Base-by-base conservation (phyloP, 2,113 vertebrate genomes). In the Emberiza fucata region DNA sequence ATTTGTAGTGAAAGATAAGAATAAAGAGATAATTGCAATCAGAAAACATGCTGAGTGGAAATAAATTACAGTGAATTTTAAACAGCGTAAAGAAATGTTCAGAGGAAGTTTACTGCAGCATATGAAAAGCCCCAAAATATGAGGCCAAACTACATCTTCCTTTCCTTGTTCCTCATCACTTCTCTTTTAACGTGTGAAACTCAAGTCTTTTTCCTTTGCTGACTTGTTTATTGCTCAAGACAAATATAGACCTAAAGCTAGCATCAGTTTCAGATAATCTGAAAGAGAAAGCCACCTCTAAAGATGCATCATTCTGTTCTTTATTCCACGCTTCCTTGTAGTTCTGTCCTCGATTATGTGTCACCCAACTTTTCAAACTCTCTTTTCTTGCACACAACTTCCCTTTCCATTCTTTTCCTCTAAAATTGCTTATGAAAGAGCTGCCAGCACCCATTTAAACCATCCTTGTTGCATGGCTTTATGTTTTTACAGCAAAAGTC, bases 1-100 rank as follows among this genome's bases (percentile, higher is more conserved):
- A 96, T 76, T 83, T 57, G 44, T 63, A 82, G 79, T 66, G 83
- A 84, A 71, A 80, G 80, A 92, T 75, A 92, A 92, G 70, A 95
- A 97, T 60, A 91, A 90, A 69, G n/a, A 88, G 65, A 81, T 77
- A 93, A 95, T 94, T 91, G 90, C 90, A 95, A 95, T 86, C 89
- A 92, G 78, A 95, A 91, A 73, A 90, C 61, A 80, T 95, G 33
- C 61, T 73, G 35, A 91, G 37, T 66, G 83, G 75, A 95, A 92
- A 94, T 69, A 86, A 86, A 76, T 79, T 94, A 57, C 73, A 81
- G 65, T 35, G 68, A 82, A 94, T 89, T 94, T 95, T 66, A 96
- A 93, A 93, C 12, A 59, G 68, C 0, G 6, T 14, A 40, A 94
- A 82, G 4, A 73, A 48, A 47, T 45, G 31, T 51, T 94, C 66